A percentile compares a stretch with the other conserved stretches of the same genome.
phyloP scores from a whole-genome alignment of 2,113 vertebrate genomes.

The Brachypteracias leptosomus region DNA sequence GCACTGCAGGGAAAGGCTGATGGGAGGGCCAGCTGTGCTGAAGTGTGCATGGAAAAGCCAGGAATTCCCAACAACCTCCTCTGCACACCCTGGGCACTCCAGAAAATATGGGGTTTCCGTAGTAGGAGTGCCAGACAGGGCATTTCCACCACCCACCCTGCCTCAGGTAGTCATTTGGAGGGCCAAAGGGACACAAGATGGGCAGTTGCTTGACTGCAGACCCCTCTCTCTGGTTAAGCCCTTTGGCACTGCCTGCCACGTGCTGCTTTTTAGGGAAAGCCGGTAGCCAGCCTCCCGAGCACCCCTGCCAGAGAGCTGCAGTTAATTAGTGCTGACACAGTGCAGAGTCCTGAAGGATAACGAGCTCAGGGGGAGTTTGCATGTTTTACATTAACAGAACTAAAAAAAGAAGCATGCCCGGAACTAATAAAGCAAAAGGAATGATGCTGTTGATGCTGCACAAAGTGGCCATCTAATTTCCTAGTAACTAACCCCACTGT shows the following conservation, averaged over 20 bases:
- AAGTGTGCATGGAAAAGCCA: not conserved
- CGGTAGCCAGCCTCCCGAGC: not conserved
- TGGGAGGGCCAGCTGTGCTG: not conserved
- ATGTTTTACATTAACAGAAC: not conserved
- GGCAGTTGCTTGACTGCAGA: not conserved
- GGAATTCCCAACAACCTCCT: not conserved
- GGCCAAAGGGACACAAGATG: not conserved
- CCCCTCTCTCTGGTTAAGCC: not conserved
- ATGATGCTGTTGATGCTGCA: not conserved
- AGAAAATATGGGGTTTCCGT: not conserved
- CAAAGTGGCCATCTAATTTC: not conserved
- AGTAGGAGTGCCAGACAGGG: not conserved
- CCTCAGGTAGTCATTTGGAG: not conserved
- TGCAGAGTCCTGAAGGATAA: not conserved
- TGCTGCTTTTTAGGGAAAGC: not conserved
- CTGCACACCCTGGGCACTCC: not conserved
- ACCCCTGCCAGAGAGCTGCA: not conserved
- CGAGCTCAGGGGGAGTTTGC: not conserved
- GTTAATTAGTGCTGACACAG: constrained; percentile 28
- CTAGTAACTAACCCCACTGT: not conserved
- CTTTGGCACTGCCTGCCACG: not conserved
- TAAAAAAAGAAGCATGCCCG: not conserved
- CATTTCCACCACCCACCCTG: not conserved
- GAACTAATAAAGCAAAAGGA: constrained; percentile 15
- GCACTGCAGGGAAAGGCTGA: not conserved